phyloP scores from a whole-genome alignment of 92 coral and sea anemone genomes.

The Chrysogorgia sp. region DNA sequence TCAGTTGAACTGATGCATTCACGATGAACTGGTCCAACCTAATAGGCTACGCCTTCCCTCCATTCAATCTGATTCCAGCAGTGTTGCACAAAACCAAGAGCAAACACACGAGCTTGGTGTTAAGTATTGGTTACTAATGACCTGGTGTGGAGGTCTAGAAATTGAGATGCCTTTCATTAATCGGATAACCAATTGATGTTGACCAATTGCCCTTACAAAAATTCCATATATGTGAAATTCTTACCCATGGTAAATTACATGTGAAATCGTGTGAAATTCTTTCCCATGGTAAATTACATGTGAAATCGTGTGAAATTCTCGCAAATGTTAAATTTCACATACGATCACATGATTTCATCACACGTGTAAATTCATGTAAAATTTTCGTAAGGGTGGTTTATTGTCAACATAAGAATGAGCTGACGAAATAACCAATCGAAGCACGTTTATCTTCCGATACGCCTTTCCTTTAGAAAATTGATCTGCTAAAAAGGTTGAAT shows the following conservation, averaged over 20 bases:
- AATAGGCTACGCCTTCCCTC: constrained; percentile 9
- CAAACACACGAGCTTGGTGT: constrained; percentile 46
- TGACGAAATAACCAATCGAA: constrained; percentile 60
- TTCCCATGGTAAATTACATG: too few relatives aligned
- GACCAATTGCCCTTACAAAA: too few relatives aligned
- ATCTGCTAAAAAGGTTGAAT: constrained; percentile 40
- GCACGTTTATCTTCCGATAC: constrained; percentile 38
- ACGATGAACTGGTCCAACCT: constrained; percentile 51
- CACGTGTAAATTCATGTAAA: too few relatives aligned
- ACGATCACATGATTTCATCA: too few relatives aligned
- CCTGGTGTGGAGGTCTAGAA: constrained; percentile 63
- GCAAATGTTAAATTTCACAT: too few relatives aligned
- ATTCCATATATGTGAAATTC: too few relatives aligned
- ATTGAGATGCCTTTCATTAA: constrained; percentile 34
- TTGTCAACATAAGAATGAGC: constrained; percentile 46
- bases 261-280: too few relatives aligned
- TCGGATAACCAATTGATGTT: constrained; percentile 32
- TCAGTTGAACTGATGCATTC: constrained; percentile 44
- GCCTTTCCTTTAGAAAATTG: too few relatives aligned
- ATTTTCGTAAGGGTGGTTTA: too few relatives aligned
- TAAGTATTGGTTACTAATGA: constrained; percentile 57
- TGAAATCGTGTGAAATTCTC: too few relatives aligned
- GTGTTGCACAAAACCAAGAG: constrained; percentile 18
- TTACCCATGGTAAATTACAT: too few relatives aligned
- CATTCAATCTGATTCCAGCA: constrained; percentile 31